Percentiles rank a stretch among this genome's conserved stretches.
Evolutionary conservation across 1,140 invertebrate species (phyloP).

Genomic region (Monomorium pharaonis): DNA sequence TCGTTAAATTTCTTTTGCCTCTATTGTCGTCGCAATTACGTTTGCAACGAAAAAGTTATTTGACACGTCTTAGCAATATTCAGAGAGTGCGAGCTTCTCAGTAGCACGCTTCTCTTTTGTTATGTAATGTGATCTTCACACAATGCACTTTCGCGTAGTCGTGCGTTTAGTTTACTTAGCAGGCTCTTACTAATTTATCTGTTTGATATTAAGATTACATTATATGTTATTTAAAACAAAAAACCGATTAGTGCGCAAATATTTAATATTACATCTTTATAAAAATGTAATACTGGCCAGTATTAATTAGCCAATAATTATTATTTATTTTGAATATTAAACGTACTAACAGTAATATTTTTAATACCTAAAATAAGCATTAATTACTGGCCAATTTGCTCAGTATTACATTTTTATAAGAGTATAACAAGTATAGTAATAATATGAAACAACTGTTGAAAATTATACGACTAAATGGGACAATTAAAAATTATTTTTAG

Average conservation of each 20-base stretch:
- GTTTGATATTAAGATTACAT: neutral
- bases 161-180: neutral
- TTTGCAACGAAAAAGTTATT: neutral
- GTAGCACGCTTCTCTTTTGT: neutral
- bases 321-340: no score
- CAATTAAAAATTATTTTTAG: no score
- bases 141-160: constrained; percentile 11
- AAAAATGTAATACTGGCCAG: no score
- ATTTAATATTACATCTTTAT: neutral
- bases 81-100: neutral
- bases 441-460: neutral
- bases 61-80: neutral
- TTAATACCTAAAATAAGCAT: no score
- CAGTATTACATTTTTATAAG: no score
- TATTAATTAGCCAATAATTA: no score
- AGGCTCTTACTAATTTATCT: neutral
- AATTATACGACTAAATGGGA: neutral
- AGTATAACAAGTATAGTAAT: neutral
- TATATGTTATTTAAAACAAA: neutral
- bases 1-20: neutral
- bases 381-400: no score
- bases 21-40: neutral
- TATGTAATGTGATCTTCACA: neutral
- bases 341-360: no score
- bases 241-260: neutral